A percentile compares a stretch with the other conserved stretches of the same genome.
Evolutionary conservation across 2,113 vertebrate species (phyloP).

Genomic region (Seriola rivoliana): DNA sequence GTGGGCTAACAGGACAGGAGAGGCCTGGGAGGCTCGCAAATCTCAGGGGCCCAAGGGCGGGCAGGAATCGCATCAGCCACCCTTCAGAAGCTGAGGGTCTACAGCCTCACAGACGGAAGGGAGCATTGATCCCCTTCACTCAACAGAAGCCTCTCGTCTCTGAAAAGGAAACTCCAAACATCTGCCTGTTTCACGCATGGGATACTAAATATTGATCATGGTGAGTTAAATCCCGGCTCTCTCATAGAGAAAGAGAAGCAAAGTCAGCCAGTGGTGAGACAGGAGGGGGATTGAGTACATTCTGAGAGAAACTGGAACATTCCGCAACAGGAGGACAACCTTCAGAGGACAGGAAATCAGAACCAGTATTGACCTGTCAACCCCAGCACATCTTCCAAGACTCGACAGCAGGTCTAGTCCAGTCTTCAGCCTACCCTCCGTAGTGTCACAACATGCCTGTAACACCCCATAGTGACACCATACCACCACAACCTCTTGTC

Average conservation of each 20-base stretch:
- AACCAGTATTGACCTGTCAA: constrained; percentile 74
- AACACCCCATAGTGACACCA: constrained; percentile 73
- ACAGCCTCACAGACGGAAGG: constrained; percentile 78
- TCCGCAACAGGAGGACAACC: constrained; percentile 75
- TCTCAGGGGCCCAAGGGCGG: constrained; percentile 68
- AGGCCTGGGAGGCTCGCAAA: constrained; percentile 69
- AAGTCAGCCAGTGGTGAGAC: constrained; percentile 61
- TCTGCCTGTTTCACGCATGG: constrained; percentile 97
- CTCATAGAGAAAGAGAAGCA: constrained; percentile 71
- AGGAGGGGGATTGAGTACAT: constrained; percentile 63
- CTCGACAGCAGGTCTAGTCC: constrained; percentile 58
- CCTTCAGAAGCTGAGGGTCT: constrained; percentile 72
- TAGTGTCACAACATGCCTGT: constrained; percentile 62
- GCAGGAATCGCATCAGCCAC: constrained; percentile 73
- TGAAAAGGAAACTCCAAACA: constrained; percentile 95
- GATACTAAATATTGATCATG: constrained; percentile 95
- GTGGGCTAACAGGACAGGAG: constrained; percentile 79
- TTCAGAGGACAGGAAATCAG: constrained; percentile 72
- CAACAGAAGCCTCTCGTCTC: constrained; percentile 84
- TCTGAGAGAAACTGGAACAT: constrained; percentile 82
- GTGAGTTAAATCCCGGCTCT: constrained; percentile 89
- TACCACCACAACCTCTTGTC: constrained; percentile 68
- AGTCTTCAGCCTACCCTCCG: constrained; percentile 43
- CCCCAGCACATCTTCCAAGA: constrained; percentile 59
- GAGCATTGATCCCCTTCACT: constrained; percentile 92